These are phyloP conservation scores for Mythimna impura DNA, from an alignment of 2,888 invertebrate species.

Conservation along the genomic window DNA sequence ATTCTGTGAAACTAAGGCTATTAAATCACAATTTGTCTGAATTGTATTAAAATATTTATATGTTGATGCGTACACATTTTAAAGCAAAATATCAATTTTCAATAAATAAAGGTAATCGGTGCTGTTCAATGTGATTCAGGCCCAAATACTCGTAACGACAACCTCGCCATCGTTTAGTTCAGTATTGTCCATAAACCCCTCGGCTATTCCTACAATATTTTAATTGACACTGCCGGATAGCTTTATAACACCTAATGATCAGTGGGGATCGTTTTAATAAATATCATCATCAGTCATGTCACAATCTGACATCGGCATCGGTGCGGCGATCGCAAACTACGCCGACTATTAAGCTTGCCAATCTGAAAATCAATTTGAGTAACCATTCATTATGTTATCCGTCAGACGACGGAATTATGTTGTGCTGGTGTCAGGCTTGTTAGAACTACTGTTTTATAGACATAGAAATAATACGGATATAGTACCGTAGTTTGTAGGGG, in stretches of 20 bases:
- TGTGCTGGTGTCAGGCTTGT: slow-evolving; percentile 28
- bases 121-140: no score
- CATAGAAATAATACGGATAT: neutral
- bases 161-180: no score
- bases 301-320: slow-evolving; percentile 17
- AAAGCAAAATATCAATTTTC: no score
- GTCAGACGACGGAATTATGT: slow-evolving; percentile 35
- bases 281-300: slow-evolving; percentile 45
- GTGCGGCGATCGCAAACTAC: slow-evolving; percentile 7
- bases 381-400: slow-evolving; percentile 43
- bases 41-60: neutral
- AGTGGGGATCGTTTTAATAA: slow-evolving; percentile 24
- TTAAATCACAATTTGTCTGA: neutral
- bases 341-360: slow-evolving; percentile 41
- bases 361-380: slow-evolving; percentile 57
- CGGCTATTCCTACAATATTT: neutral
- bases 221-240: slow-evolving; percentile 1
- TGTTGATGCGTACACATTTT: no score
- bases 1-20: neutral
- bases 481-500: neutral
- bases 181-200: no score
- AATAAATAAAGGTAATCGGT: neutral
- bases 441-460: neutral
- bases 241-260: slow-evolving; percentile 15
- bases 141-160: no score